These are phyloP conservation scores for Drosophila colorata DNA, from an alignment of 2,888 invertebrate species.

Conservation along the genomic window DNA sequence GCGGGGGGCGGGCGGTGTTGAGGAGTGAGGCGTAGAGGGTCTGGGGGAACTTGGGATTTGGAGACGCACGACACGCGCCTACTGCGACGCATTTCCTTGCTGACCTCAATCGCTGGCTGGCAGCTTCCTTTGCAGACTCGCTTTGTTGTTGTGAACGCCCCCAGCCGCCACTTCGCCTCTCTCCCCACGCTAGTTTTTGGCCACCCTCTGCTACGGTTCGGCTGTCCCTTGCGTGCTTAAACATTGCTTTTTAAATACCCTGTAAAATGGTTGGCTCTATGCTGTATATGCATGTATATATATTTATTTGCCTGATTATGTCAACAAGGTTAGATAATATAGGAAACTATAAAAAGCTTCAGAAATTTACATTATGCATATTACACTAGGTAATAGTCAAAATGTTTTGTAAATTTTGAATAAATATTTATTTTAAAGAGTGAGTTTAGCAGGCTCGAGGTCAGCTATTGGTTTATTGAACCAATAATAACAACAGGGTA, in stretches of 20 bases:
- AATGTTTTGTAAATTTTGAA: too few relatives aligned
- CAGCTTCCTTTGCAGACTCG: conserved; percentile 31
- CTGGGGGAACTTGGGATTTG: neutral
- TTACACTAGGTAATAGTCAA: too few relatives aligned
- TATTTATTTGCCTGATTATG: too few relatives aligned
- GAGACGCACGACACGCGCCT: conserved; percentile 62
- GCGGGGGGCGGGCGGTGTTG: neutral
- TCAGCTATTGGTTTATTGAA: too few relatives aligned
- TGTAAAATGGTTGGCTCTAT: neutral
- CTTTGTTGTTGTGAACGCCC: conserved; percentile 38
- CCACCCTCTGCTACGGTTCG: conserved; percentile 37
- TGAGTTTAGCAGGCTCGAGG: too few relatives aligned
- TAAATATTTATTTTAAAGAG: too few relatives aligned
- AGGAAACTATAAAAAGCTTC: too few relatives aligned
- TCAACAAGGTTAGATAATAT: too few relatives aligned
- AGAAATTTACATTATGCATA: too few relatives aligned
- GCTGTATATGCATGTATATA: too few relatives aligned
- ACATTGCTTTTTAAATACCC: conserved; percentile 19
- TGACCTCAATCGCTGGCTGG: conserved; percentile 65
- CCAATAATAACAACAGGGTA: too few relatives aligned
- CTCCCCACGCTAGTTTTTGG: neutral
- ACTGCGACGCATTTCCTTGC: conserved; percentile 67
- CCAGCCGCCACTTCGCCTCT: neutral
- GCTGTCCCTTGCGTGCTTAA: conserved; percentile 49
- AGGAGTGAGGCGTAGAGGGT: too few relatives aligned